Base-by-base conservation (phyloP, 2,113 vertebrate genomes). In the Python bivittatus region DNA sequence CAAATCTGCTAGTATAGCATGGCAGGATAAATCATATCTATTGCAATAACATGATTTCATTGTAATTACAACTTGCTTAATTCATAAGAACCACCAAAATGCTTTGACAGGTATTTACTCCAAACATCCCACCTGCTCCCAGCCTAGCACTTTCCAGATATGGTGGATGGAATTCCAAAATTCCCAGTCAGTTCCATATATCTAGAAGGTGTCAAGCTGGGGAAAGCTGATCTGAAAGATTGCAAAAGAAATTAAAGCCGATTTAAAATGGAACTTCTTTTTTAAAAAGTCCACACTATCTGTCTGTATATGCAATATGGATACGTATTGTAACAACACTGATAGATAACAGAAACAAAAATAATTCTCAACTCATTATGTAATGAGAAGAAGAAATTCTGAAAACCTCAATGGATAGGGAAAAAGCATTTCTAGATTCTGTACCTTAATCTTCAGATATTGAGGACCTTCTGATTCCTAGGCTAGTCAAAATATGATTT, bases 1-100 rank as follows among this genome's bases (percentile, higher is more conserved):
- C 88, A 94, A 93, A 94, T 94, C 0, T 57, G 56, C 11, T 56
- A 60, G 9, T 79, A 85, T 96, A 54, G 12, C 10, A 83, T 25
- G 3, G 0, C 6, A 72, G 64, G n/a, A 94, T 94, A 94, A 93
- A 87, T 1, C 86, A 4, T 1, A 0, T 89, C 33, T 54, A 4
- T 42, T 92, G 29, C 9, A 48, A 90, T 48, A 57, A 42, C 10
- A 33, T 58, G 13, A 23, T 90, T 92, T 60, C n/a, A 53, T 56
- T 84, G 48, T n/a, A 53, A 84, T 84, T 84, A 38, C 53, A 29
- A 33, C 38, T 54, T 79, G 72, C 56, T 54, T 72, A 29, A 79
- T 88, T 57, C 25, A 68, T 53, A 87, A 44, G 44, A 83, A 25
- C 15, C 25, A 79, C 23, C 27, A 92, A 79, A 64, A 92, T 57